Evolutionary conservation across 2,888 invertebrate species (phyloP).

Genomic region (Toxonevra muliebris): DNA sequence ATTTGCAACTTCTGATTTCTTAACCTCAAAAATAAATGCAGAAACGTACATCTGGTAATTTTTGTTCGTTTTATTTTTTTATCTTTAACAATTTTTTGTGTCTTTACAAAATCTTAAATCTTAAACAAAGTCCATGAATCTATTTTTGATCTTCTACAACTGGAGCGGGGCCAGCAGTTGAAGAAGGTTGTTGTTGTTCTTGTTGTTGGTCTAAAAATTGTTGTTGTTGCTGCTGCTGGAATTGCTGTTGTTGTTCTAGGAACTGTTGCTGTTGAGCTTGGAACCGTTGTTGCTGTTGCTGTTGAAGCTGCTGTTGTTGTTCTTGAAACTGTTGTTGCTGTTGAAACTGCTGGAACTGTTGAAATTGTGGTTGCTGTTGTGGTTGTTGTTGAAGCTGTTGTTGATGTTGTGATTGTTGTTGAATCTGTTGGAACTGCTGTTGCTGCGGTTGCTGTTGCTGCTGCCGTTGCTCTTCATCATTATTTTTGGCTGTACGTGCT

Average conservation of each 20-base stretch:
- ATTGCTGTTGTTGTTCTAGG: not conserved
- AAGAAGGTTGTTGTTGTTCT: slow-evolving; percentile 16
- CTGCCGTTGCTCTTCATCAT: slow-evolving; percentile 18
- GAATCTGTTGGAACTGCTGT: slow-evolving; percentile 38
- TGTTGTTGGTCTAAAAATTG: not conserved
- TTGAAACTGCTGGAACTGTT: slow-evolving; percentile 29
- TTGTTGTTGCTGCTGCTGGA: too few relatives aligned
- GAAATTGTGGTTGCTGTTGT: slow-evolving; percentile 43
- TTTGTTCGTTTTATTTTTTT: not conserved
- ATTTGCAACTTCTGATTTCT: too few relatives aligned
- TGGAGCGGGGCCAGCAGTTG: slow-evolving; percentile 46
- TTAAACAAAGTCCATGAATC: slow-evolving; percentile 5
- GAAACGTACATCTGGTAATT: too few relatives aligned
- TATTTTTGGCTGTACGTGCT: slow-evolving; percentile 45
- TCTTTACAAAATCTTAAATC: not conserved
- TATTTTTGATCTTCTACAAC: slow-evolving; percentile 43
- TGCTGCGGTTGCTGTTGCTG: not conserved
- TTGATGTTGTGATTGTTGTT: slow-evolving; percentile 1
- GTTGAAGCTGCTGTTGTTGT: slow-evolving; percentile 34
- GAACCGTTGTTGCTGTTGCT: slow-evolving; percentile 43
- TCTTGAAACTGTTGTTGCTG: not conserved
- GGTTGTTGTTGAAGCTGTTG: slow-evolving; percentile 31
- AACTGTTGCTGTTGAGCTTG: not conserved
- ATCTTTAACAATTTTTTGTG: slow-evolving; percentile 12
- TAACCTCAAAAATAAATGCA: too few relatives aligned